Evolutionary conservation across 2,113 vertebrate genomes (phyloP).

Genomic region (Accipiter cooperii): DNA sequence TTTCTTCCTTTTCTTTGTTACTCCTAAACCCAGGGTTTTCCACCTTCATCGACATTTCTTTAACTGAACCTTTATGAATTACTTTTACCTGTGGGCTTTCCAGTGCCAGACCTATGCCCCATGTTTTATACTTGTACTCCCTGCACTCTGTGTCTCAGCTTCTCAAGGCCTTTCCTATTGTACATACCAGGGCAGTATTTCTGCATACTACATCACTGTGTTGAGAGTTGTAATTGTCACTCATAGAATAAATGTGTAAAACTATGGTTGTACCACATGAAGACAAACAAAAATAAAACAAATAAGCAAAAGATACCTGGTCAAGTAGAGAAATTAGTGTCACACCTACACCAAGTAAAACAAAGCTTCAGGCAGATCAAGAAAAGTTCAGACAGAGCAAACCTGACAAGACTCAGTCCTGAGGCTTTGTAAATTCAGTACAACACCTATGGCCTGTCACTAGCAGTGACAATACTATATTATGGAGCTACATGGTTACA

Average conservation of each 20-base stretch:
- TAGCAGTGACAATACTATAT: background rate
- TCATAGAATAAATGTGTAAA: background rate
- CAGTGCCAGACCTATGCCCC: background rate
- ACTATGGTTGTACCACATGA: background rate
- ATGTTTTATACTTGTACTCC: background rate
- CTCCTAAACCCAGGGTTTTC: fast-evolving
- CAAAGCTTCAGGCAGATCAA: background rate
- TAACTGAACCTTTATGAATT: background rate
- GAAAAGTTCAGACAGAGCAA: background rate
- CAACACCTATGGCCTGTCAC: no score
- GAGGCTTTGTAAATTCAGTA: background rate
- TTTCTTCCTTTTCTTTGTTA: background rate
- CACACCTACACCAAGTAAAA: background rate
- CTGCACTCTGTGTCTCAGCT: background rate
- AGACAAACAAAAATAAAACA: background rate
- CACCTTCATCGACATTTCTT: background rate
- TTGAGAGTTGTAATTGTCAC: background rate
- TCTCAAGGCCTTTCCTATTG: background rate
- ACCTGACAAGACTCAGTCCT: background rate
- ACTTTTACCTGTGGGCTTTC: background rate
- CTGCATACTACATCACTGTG: background rate
- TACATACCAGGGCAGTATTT: fast-evolving
- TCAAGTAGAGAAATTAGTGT: background rate
- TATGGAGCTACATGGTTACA: background rate
- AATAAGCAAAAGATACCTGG: background rate